A percentile compares a stretch with the other conserved stretches of the same genome.
Conservation (phyloP, 2,797 vertebrate species). For the Enteromius unitaeniatus region DNA sequence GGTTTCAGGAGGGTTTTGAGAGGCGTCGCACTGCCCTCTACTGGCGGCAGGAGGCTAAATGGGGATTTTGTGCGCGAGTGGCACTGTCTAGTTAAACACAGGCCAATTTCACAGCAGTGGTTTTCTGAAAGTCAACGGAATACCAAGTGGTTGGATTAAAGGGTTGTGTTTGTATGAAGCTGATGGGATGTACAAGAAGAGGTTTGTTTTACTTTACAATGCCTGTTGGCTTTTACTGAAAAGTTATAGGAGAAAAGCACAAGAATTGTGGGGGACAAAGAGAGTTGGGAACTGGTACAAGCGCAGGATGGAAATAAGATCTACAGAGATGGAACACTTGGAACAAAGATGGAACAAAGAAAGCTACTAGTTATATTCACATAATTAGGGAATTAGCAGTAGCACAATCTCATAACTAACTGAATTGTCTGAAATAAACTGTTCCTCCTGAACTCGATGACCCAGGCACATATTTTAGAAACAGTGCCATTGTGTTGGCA, state of each 20-base stretch:
- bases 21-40: constrained; percentile 74
- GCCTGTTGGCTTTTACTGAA: not conserved
- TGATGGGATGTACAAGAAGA: not conserved
- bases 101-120: constrained; percentile 27
- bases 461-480: not conserved
- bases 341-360: not conserved
- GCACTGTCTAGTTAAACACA: constrained; percentile 12
- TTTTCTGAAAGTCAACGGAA: constrained; percentile 16
- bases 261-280: not conserved
- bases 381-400: not conserved
- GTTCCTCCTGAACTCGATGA: not conserved
- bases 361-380: not conserved
- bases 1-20: not conserved
- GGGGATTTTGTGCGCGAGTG: not conserved
- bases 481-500: not conserved
- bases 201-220: not conserved
- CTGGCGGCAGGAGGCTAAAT: constrained; percentile 43
- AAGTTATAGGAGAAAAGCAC: not conserved
- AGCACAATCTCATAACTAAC: not conserved
- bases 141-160: constrained; percentile 15
- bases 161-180: constrained; percentile 1
- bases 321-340: not conserved
- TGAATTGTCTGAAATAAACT: not conserved
- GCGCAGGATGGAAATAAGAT: not conserved
- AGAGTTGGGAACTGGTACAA: not conserved